Percentiles rank a stretch among this genome's conserved stretches.
phyloP scores from a whole-genome alignment of 2,888 invertebrate species.

The Aplocera efformata region DNA sequence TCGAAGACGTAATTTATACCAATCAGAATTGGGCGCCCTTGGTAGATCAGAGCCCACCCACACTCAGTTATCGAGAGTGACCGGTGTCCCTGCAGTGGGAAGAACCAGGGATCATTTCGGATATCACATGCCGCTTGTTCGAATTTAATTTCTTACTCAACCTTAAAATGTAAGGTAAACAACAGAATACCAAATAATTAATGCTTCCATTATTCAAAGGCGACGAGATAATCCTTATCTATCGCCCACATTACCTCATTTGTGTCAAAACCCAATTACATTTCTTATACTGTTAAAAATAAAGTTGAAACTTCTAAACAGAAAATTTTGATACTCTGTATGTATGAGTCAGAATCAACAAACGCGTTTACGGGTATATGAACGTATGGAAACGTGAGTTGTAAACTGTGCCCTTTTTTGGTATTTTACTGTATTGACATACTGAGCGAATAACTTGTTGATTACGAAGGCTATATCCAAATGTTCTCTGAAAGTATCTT shows the following conservation, averaged over 20 bases:
- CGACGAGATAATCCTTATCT: constrained; percentile 55
- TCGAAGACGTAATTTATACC: too few species aligned
- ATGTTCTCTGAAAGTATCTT: too few species aligned
- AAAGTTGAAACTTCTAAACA: constrained; percentile 38
- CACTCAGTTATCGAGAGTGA: too few species aligned
- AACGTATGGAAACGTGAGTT: constrained; percentile 50
- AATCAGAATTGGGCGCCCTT: too few species aligned
- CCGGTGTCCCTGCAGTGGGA: too few species aligned
- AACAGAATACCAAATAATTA: constrained; percentile 21
- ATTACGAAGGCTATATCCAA: too few species aligned
- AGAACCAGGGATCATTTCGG: too few species aligned
- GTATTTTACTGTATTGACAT: constrained; percentile 53
- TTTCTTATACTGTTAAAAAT: constrained; percentile 28
- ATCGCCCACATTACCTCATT: constrained; percentile 48
- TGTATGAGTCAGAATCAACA: constrained; percentile 53
- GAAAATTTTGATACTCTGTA: constrained; percentile 19
- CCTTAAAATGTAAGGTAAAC: constrained; percentile 13
- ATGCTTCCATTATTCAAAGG: constrained; percentile 25
- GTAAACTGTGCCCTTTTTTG: constrained; percentile 51
- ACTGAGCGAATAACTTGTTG: constrained; percentile 32
- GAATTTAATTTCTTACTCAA: constrained; percentile 4
- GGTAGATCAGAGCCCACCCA: too few species aligned
- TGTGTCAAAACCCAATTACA: constrained; percentile 23
- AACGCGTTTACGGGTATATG: constrained; percentile 46
- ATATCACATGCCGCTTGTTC: not conserved